Percentiles rank a stretch among this genome's conserved stretches.
Evolutionary conservation across 2,797 vertebrate genomes (phyloP).

Genomic region (Mastacembelus armatus): DNA sequence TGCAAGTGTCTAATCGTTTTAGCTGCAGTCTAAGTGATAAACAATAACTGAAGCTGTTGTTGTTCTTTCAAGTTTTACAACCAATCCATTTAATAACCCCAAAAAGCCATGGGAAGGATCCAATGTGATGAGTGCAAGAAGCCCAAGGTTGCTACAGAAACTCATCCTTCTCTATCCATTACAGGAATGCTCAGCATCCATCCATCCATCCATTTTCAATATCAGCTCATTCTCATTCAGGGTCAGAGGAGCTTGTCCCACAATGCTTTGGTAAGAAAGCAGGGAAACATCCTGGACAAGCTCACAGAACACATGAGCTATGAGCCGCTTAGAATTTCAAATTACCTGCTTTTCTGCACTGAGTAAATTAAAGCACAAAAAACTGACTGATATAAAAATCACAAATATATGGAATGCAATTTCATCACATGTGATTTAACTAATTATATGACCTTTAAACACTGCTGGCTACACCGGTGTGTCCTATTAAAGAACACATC

Average conservation of each 20-base stretch:
- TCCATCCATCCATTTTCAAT: constrained; percentile 49
- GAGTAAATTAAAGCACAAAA: no score
- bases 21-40: constrained; percentile 16
- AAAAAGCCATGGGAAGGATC: constrained; percentile 45
- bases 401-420: no score
- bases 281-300: not conserved
- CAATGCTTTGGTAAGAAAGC: constrained; percentile 22
- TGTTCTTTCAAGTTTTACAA: constrained; percentile 24
- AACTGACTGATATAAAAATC: no score
- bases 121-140: constrained; percentile 44
- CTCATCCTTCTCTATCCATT: constrained; percentile 40
- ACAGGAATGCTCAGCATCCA: constrained; percentile 38
- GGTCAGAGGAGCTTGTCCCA: constrained; percentile 39
- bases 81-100: constrained; percentile 50
- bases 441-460: no score
- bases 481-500: no score
- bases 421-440: no score
- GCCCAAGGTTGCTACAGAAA: constrained; percentile 60
- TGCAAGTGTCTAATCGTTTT: not conserved
- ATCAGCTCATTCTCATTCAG: constrained; percentile 44
- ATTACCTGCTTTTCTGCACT: no score
- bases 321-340: no score
- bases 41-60: constrained; percentile 27
- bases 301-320: not conserved
- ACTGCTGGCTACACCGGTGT: no score